Evolutionary conservation across 2,113 vertebrate species (phyloP).

Genomic region (Oreotragus oreotragus): DNA sequence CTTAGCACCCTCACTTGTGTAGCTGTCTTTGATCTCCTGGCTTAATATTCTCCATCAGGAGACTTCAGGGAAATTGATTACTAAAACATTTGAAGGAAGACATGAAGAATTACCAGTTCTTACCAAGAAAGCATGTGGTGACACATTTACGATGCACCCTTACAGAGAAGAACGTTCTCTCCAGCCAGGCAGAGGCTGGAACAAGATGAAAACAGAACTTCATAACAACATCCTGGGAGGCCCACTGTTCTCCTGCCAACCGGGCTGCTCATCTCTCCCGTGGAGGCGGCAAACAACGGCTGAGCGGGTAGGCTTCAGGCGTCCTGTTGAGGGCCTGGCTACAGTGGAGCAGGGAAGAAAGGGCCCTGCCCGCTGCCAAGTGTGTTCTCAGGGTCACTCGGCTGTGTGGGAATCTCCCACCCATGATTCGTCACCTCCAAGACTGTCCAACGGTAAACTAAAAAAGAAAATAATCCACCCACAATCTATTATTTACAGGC

Average conservation of each 20-base stretch:
- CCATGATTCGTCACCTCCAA: not conserved
- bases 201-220: constrained; percentile 7
- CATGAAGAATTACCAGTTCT: not conserved
- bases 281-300: not conserved
- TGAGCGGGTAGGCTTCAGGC: not conserved
- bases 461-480: not conserved
- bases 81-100: constrained; percentile 1
- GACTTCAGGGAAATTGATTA: not conserved
- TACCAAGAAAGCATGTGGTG: not conserved
- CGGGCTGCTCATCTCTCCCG: not conserved
- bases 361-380: not conserved
- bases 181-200: not conserved
- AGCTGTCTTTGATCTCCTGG: constrained; percentile 1
- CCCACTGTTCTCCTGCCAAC: not conserved
- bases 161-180: not conserved
- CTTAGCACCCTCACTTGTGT: not conserved
- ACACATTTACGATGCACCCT: not conserved
- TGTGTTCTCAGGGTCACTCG: not conserved
- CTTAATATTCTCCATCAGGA: not conserved
- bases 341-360: not conserved
- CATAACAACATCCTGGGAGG: not conserved
- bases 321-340: too few relatives aligned
- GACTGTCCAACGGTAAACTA: not conserved
- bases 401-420: not conserved
- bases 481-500: not conserved